These are phyloP conservation scores for Syrista parreyssii DNA, from an alignment of 2,888 invertebrate species.

Conservation along the genomic window DNA sequence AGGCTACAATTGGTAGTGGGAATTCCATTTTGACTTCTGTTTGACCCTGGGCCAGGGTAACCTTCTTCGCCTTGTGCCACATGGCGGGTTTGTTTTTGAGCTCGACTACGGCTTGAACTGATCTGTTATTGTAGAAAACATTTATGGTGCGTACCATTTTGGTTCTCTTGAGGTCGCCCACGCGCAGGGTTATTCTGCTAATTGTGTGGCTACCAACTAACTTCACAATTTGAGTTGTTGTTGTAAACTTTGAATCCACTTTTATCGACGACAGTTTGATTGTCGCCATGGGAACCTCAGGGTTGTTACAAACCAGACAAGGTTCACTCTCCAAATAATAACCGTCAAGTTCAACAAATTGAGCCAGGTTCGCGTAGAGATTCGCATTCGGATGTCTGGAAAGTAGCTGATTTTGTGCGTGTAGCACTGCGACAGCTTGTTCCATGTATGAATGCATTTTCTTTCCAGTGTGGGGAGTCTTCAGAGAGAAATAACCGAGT, in stretches of 20 bases:
- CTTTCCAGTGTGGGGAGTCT: conserved; percentile 78
- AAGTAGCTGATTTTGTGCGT: conserved; percentile 89
- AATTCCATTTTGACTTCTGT: conserved; percentile 97
- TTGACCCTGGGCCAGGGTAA: conserved; percentile 89
- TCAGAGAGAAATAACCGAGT: conserved; percentile 93
- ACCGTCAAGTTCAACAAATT: conserved; percentile 95
- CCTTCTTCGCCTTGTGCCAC: conserved; percentile 97
- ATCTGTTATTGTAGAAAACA: conserved; percentile 96
- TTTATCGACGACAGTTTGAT: conserved; percentile 94
- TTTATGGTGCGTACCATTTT: conserved; percentile 98
- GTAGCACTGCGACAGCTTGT: conserved; percentile 85
- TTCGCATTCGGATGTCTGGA: conserved; percentile 94
- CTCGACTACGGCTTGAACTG: conserved; percentile 96
- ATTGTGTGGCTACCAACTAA: conserved; percentile 95
- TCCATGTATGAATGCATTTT: conserved; percentile 83
- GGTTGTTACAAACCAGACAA: conserved; percentile 97
- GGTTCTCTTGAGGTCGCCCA: conserved; percentile 94
- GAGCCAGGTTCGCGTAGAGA: conserved; percentile 90
- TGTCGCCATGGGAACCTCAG: conserved; percentile 91
- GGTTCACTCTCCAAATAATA: conserved; percentile 97
- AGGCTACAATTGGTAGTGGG: conserved; percentile 95
- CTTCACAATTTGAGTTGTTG: conserved; percentile 97
- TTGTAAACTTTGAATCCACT: conserved; percentile 97
- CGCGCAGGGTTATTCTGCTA: conserved; percentile 90
- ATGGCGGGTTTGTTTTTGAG: conserved; percentile 94